Percentiles rank a stretch among this genome's conserved stretches.
Conservation (phyloP, 2,113 vertebrate species). For the Chunga burmeisteri region DNA sequence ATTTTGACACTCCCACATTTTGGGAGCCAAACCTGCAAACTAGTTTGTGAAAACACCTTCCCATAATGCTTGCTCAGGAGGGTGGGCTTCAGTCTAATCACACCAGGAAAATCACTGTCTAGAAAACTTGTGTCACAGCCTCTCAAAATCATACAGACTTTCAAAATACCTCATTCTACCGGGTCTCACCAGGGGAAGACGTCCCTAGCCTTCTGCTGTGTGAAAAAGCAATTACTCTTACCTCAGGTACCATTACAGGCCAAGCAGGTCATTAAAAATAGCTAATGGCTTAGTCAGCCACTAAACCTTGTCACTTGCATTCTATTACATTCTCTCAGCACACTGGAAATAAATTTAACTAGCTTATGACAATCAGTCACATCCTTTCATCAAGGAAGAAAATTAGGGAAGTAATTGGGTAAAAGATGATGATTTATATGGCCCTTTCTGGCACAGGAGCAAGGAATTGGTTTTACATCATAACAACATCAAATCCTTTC, state of each 20-base stretch:
- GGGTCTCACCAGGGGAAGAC: neutral
- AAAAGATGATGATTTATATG: neutral
- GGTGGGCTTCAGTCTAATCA: neutral
- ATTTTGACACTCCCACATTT: neutral
- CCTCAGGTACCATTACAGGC: neutral
- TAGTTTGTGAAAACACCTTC: neutral
- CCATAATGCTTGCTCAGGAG: neutral
- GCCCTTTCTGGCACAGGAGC: neutral
- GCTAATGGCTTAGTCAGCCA: neutral
- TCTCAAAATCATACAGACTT: neutral
- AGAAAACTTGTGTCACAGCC: neutral
- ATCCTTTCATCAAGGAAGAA: conserved; percentile 1
- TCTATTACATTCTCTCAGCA: neutral
- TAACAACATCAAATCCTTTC: neutral
- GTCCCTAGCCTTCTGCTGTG: neutral
- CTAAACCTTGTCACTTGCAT: neutral
- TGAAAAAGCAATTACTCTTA: neutral
- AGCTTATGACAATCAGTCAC: neutral
- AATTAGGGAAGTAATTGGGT: neutral
- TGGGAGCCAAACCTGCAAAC: neutral
- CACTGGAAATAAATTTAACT: neutral
- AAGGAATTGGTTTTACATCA: neutral
- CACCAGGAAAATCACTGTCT: neutral
- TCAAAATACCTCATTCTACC: neutral
- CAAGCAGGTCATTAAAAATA: conserved; percentile 3